Evolutionary conservation across 2,113 vertebrate genomes (phyloP), one percentile per base, ranked within the genome.

Genomic region (Oncorhynchus masou): DNA sequence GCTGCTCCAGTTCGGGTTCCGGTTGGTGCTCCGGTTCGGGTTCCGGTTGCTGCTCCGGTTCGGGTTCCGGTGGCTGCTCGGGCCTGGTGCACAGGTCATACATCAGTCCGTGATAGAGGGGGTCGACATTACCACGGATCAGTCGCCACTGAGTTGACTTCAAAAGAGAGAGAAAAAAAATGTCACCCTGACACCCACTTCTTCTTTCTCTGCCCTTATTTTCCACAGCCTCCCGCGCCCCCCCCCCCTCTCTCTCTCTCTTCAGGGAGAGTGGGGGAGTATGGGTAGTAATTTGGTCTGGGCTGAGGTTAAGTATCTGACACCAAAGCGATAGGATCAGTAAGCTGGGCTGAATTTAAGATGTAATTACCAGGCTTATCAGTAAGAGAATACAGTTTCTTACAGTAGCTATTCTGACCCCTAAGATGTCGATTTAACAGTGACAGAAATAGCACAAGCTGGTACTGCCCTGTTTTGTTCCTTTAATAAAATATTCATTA

Each of bases 71-170:
- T n/a, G n/a, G 69, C 54, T 73, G 79, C 66, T 88, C 83, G 24
- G 90, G 88, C 85, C 81, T 86, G 74, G 89, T 85, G 79, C 88
- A 90, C 78, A 94, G 86, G 88, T 94, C 92, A 69, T 91, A 89
- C 93, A 94, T 94, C 85, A 84, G 87, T 86, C 62, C 19, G 51
- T 54, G 59, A 45, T 11, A 11, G 9, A 45, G 39, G 39, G 39
- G 39, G 39, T 45, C 39, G 9, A 3, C 60, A 54, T 54, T 16
- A 54, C 16, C 16, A 74, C 11, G 1, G 77, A 81, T 86, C 85
- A 75, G 59, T 70, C 70, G 70, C 3, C 77, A n/a, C 20, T 15
- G 70, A 70, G 48, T 12, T 34, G 54, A 82, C 78, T 83, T 85
- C 19, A 81, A 22, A 9, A 9, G 39, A 39, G 39, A 39, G 1